phyloP scores from a whole-genome alignment of 2,888 invertebrate species.

The Morpho helenor region DNA sequence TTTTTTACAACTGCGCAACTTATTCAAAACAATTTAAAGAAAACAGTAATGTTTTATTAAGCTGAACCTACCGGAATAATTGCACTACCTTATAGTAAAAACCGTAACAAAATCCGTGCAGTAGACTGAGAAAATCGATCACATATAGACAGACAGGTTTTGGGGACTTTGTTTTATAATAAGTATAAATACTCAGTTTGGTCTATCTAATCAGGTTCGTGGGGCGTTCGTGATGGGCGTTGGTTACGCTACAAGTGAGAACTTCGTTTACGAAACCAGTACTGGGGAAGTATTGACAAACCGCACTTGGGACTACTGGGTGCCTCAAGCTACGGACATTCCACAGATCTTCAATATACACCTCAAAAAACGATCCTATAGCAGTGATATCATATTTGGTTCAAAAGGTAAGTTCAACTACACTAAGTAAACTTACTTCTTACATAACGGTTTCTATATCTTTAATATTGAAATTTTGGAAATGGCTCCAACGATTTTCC shows the following conservation, averaged over 20 bases:
- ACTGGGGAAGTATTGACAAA: conserved; percentile 81
- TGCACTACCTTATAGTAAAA: too few species aligned
- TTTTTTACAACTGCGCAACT: too few species aligned
- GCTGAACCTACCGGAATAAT: too few species aligned
- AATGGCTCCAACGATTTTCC: not conserved
- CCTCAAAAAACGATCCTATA: conserved; percentile 77
- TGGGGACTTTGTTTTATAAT: too few species aligned
- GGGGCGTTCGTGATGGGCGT: conserved; percentile 53
- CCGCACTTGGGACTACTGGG: conserved; percentile 84
- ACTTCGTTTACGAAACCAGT: conserved; percentile 73
- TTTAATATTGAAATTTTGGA: not conserved
- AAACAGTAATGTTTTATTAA: too few species aligned
- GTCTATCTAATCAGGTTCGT: conserved; percentile 4
- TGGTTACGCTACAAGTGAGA: conserved; percentile 83
- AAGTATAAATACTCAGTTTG: not conserved
- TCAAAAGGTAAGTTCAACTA: conserved; percentile 58
- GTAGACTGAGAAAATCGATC: too few species aligned
- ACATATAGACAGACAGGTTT: too few species aligned
- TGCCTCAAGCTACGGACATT: conserved; percentile 82
- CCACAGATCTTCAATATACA: conserved; percentile 81
- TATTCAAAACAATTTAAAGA: too few species aligned
- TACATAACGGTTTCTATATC: not conserved
- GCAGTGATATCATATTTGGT: conserved; percentile 75
- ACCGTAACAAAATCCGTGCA: too few species aligned
- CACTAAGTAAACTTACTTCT: not conserved